Evolutionary conservation across 2,113 vertebrate genomes (phyloP).

Genomic region (Oncorhynchus tshawytscha): DNA sequence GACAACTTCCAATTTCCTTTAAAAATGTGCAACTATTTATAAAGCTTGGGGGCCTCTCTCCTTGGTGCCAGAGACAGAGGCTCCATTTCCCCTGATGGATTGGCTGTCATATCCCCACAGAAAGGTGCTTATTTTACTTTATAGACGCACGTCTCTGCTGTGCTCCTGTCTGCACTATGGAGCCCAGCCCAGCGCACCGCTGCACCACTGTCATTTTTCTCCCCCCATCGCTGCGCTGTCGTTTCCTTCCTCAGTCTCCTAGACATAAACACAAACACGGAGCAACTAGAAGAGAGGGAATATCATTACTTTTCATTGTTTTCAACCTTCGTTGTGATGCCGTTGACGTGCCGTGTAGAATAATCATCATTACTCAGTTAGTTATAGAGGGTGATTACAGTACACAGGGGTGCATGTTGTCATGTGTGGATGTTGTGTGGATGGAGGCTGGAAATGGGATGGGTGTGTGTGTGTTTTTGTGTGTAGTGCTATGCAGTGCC

Average conservation of each 20-base stretch:
- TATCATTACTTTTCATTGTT: constrained; percentile 22
- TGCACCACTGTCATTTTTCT: constrained; percentile 55
- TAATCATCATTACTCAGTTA: constrained; percentile 11
- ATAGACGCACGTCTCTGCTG: constrained; percentile 69
- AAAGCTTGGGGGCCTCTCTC: constrained; percentile 76
- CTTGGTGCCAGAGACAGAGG: constrained; percentile 75
- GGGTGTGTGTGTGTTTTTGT: neutral
- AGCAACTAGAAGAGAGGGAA: constrained; percentile 25
- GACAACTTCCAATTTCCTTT: constrained; percentile 75
- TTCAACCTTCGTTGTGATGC: constrained; percentile 5
- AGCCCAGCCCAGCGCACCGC: constrained; percentile 1
- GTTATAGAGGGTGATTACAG: constrained; percentile 13
- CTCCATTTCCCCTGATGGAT: constrained; percentile 87
- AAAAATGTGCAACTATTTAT: constrained; percentile 70
- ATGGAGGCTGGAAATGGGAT: too few species aligned
- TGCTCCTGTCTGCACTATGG: constrained; percentile 1
- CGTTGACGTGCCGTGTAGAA: constrained; percentile 8
- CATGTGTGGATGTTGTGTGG: neutral
- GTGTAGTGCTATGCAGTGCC: neutral
- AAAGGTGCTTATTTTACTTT: constrained; percentile 75
- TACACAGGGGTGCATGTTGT: neutral
- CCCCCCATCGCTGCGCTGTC: constrained; percentile 53
- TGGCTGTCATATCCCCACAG: constrained; percentile 77
- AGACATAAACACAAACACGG: constrained; percentile 54
- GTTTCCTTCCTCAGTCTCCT: constrained; percentile 9